These are phyloP conservation scores for Platyura marginata DNA, from an alignment of 1,140 invertebrate species.

Conservation along the genomic window DNA sequence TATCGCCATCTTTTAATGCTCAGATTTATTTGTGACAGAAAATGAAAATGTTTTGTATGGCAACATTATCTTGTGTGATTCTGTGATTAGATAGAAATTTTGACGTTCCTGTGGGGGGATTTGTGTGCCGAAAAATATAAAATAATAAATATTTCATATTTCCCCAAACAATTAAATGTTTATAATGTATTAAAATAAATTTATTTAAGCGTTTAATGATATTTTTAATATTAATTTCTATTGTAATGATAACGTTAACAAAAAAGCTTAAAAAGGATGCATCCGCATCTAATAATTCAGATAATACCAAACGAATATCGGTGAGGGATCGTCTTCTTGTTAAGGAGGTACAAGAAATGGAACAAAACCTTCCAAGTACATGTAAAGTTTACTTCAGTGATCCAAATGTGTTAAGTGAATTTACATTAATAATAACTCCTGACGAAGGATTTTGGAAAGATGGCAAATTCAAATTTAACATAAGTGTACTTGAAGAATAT, in stretches of 20 bases:
- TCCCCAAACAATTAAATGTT: too few relatives aligned
- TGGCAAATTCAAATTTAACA: constrained; percentile 69
- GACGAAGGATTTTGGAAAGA: constrained; percentile 80
- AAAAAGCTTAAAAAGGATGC: constrained; percentile 56
- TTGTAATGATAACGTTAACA: constrained; percentile 56
- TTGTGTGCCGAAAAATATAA: too few relatives aligned
- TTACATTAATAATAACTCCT: constrained; percentile 58
- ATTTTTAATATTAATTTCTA: too few relatives aligned
- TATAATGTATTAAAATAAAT: too few relatives aligned
- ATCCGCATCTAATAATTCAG: constrained; percentile 14
- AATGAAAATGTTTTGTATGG: too few relatives aligned
- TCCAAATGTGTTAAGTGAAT: constrained; percentile 65
- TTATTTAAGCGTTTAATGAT: too few relatives aligned
- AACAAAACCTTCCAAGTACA: constrained; percentile 60
- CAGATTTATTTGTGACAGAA: too few relatives aligned
- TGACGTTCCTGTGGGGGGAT: too few relatives aligned
- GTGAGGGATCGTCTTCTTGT: constrained; percentile 68
- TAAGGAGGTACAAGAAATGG: constrained; percentile 85
- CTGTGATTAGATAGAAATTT: too few relatives aligned
- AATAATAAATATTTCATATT: too few relatives aligned
- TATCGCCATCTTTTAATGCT: too few relatives aligned
- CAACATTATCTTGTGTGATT: too few relatives aligned
- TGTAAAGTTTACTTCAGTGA: constrained; percentile 67
- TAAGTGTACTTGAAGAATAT: constrained; percentile 83
- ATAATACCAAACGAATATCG: constrained; percentile 42